Base-by-base conservation (phyloP, 92 coral and sea anemone species). In the Porites evermanni region DNA sequence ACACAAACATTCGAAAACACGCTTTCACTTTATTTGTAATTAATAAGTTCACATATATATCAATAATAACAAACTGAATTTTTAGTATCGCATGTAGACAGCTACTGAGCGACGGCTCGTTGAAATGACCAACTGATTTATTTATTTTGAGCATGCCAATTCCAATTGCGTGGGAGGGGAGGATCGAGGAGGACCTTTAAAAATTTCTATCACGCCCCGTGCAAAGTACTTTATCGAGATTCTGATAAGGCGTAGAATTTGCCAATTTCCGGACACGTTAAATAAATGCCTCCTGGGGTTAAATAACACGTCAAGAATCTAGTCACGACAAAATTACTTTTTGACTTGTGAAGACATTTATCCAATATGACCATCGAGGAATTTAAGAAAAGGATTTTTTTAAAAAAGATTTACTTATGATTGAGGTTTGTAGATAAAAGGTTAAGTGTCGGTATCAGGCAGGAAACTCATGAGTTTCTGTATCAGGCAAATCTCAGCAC, bases 141-240 rank as follows among this genome's bases (percentile, higher is more conserved):
- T 70, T 70, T 74, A 74, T 56, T 74, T 74, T 53, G 78, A 74
- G 18, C n/a, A 21, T 52, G 64, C 78, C 16, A n/a, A 74, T 53
- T 72, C 52, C 8, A 47, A 47, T 72, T 72, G 19, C 47, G 47
- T 38, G 64, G 24, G 54, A n/a, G 64, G 9, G 13, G 64, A 19
- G 54, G 18, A 24, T 2, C 0, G 18, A n/a, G 17, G 64, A 54
- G 14, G 14, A n/a, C 64, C 16, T 2, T 12, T 21, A 21, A 21
- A 1, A n/a, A 3, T 52, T 24, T 44, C 53, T 56, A 53, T 74
- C 78, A 74, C 78, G 64, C 78, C 78, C 38, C 8, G 78, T 53
- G 50, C 78, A 52, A 53, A 53, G 38, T 2, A 19, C 18, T 60
- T 72, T 53, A 53, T 74, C 78, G 53, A 2, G 32, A 53, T n/a